Evolutionary conservation across 2,113 vertebrate species (phyloP).

Genomic region (Anoplopoma fimbria): DNA sequence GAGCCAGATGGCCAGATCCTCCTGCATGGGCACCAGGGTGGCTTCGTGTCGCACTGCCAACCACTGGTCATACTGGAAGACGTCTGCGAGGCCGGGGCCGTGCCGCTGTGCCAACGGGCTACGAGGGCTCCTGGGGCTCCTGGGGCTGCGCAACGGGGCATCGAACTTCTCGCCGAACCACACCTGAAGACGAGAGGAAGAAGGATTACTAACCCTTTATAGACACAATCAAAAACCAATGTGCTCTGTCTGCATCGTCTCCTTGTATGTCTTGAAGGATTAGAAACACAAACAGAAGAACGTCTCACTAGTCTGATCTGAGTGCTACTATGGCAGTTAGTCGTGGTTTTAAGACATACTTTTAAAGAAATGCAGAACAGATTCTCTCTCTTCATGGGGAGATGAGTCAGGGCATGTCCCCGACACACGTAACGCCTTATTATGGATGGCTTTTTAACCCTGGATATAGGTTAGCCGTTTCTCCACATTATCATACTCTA

Average conservation of each 20-base stretch:
- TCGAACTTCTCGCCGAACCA: slow-evolving; percentile 93
- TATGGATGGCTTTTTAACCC: not conserved
- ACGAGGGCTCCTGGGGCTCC: slow-evolving; percentile 86
- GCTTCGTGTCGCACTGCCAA: slow-evolving; percentile 94
- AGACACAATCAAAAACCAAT: not conserved
- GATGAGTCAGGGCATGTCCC: slow-evolving; percentile 6
- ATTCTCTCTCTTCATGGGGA: not conserved
- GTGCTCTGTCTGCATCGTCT: not conserved
- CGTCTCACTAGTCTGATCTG: slow-evolving; percentile 3
- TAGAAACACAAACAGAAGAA: not conserved
- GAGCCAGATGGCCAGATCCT: slow-evolving; percentile 96
- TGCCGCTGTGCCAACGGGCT: slow-evolving; percentile 88
- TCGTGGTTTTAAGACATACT: not conserved
- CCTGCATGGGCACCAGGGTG: slow-evolving; percentile 94
- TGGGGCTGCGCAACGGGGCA: slow-evolving; percentile 82
- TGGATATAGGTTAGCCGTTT: not conserved
- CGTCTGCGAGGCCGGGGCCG: slow-evolving; percentile 92
- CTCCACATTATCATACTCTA: slow-evolving; percentile 42
- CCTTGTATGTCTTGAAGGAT: not conserved
- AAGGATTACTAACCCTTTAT: not conserved
- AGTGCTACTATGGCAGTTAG: not conserved
- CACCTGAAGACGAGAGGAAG: slow-evolving; percentile 77
- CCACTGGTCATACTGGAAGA: slow-evolving; percentile 96
- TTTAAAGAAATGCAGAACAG: not conserved
- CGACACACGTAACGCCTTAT: not conserved